These are phyloP conservation scores for Agriopis aurantiaria DNA, from an alignment of 2,888 invertebrate genomes.

Conservation along the genomic window DNA sequence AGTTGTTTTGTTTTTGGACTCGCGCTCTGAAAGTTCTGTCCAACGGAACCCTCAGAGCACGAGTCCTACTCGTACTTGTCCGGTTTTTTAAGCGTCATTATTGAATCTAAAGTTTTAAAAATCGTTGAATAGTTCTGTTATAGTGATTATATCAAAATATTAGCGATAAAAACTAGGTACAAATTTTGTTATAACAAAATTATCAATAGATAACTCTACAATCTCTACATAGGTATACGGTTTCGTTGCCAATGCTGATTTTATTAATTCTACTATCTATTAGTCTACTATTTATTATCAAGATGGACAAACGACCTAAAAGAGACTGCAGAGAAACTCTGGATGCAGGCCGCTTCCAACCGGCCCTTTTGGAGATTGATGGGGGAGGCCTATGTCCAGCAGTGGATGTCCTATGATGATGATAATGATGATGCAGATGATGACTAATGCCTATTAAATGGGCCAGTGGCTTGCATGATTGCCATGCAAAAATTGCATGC, in stretches of 20 bases:
- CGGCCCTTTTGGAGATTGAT: no score
- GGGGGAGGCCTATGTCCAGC: background rate
- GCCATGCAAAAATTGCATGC: conserved; percentile 1
- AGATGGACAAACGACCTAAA: no score
- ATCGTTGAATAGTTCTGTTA: background rate
- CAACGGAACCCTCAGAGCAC: no score
- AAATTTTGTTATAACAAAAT: background rate
- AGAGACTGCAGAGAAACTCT: no score
- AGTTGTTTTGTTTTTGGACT: no score
- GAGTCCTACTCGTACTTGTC: no score
- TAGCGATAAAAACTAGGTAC: background rate
- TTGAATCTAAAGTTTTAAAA: no score
- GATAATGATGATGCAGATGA: no score
- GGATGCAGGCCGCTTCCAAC: no score
- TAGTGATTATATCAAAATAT: background rate
- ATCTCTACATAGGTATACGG: background rate
- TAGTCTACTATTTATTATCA: background rate
- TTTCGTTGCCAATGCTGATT: background rate
- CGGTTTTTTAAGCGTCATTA: no score
- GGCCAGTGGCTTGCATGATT: background rate
- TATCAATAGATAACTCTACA: background rate
- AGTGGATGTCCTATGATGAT: no score
- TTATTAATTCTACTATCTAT: background rate
- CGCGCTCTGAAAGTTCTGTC: no score
- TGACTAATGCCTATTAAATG: background rate